Conservation (phyloP, 2,113 vertebrate species). For the Aspidoscelis tigris region DNA sequence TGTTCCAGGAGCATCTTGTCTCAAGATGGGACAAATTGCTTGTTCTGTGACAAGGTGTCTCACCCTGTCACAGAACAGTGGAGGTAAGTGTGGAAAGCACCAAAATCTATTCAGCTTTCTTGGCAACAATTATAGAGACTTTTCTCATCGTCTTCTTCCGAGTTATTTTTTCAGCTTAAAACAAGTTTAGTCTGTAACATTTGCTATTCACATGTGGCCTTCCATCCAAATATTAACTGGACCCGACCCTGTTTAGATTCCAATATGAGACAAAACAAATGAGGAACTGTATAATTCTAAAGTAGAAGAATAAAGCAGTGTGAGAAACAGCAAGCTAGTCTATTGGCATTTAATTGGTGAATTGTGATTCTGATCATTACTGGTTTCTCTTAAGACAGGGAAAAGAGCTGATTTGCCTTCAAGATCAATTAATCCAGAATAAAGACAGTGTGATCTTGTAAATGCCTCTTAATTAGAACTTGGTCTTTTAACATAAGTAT, state of each 20-base stretch:
- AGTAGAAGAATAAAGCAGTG: not conserved
- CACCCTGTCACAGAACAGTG: no score
- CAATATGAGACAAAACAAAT: not conserved
- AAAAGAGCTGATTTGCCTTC: not conserved
- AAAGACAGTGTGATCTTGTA: not conserved
- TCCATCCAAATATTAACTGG: not conserved
- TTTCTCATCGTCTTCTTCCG: no score
- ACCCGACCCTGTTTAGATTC: not conserved
- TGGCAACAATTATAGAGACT: no score
- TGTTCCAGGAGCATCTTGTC: no score
- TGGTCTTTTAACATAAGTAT: conserved; percentile 11
- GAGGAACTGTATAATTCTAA: no score
- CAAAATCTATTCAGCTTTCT: no score
- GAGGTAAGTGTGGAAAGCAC: no score
- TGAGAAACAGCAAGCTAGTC: not conserved
- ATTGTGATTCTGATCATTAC: not conserved
- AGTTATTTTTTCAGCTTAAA: no score
- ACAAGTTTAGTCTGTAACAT: no score
- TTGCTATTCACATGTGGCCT: no score
- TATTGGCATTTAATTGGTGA: not conserved
- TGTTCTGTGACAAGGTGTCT: no score
- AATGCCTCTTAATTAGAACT: conserved; percentile 24
- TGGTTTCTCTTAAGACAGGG: not conserved
- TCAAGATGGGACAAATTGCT: no score
- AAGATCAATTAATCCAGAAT: conserved; percentile 28